phyloP scores from a whole-genome alignment of 2,797 vertebrate genomes.

The Cyclura pinguis region DNA sequence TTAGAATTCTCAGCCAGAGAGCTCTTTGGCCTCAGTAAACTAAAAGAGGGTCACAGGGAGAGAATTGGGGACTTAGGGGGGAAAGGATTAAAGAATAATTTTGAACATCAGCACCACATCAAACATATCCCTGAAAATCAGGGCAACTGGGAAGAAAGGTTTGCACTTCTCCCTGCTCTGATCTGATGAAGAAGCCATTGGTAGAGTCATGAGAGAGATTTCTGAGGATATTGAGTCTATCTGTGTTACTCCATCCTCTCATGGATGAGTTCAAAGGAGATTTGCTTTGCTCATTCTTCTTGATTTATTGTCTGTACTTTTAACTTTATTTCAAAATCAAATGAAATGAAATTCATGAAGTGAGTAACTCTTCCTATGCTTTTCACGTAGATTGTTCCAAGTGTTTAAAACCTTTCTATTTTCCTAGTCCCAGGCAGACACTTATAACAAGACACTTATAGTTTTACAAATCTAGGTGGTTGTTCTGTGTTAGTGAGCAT shows the following conservation, averaged over 20 bases:
- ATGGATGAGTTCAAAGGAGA: neutral
- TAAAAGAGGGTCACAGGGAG: too few species aligned
- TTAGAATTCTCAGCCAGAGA: too few species aligned
- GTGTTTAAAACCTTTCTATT: neutral
- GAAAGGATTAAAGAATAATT: neutral
- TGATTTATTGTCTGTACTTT: neutral
- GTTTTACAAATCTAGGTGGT: neutral
- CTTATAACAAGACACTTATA: neutral
- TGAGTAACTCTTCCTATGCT: neutral
- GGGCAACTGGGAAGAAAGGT: neutral
- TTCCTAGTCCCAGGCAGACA: neutral
- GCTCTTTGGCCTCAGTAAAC: too few species aligned
- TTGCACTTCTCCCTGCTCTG: neutral
- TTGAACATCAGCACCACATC: neutral
- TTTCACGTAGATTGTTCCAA: neutral
- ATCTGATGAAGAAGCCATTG: neutral
- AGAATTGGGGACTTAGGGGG: neutral
- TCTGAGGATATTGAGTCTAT: neutral
- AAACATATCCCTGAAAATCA: neutral
- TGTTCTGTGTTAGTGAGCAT: neutral
- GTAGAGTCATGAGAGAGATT: neutral
- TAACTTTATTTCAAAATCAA: slow-evolving; percentile 4
- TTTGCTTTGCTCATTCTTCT: neutral
- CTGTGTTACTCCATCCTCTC: neutral
- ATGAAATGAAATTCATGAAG: slow-evolving; percentile 18